These are phyloP conservation scores for Bruchidius siliquastri DNA, from an alignment of 2,888 invertebrate species.

Conservation along the genomic window DNA sequence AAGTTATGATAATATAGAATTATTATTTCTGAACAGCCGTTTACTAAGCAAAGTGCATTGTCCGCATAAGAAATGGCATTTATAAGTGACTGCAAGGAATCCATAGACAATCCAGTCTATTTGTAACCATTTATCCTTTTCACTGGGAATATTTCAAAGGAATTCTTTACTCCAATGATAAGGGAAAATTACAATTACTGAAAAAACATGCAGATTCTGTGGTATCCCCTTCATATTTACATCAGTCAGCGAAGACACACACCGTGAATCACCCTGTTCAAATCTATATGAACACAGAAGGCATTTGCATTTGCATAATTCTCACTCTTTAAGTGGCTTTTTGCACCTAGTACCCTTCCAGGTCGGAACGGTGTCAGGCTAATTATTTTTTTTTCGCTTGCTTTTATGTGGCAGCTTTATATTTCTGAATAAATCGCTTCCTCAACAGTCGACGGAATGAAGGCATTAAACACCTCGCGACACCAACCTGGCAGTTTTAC, in stretches of 20 bases:
- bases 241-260: not conserved
- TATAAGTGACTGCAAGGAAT: too few species aligned
- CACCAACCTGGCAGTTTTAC: not conserved
- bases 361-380: not conserved
- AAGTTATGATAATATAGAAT: too few species aligned
- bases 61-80: too few species aligned
- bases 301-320: not conserved
- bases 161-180: too few species aligned
- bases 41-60: too few species aligned
- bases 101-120: too few species aligned
- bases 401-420: not conserved
- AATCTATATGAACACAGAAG: not conserved
- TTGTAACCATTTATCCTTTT: too few species aligned
- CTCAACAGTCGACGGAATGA: not conserved
- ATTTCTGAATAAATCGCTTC: not conserved
- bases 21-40: too few species aligned
- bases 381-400: not conserved
- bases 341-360: not conserved
- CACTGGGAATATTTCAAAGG: too few species aligned
- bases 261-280: not conserved
- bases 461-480: not conserved
- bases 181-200: too few species aligned
- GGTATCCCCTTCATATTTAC: too few species aligned
- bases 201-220: too few species aligned
- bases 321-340: not conserved